These are phyloP conservation scores for Tipula confusa DNA, from an alignment of 2,888 invertebrate species.

Conservation along the genomic window DNA sequence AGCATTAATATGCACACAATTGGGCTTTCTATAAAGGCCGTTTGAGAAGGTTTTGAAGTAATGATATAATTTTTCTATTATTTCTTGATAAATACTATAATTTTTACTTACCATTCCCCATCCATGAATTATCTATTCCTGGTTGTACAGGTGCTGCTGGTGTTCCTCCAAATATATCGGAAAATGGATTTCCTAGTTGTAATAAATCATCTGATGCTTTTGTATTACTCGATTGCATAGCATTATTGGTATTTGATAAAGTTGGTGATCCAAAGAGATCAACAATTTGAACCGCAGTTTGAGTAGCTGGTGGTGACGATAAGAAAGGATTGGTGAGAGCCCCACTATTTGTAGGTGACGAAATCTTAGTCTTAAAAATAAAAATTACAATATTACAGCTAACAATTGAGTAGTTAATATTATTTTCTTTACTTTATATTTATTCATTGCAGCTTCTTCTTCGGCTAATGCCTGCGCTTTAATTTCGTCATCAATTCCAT, in stretches of 20 bases:
- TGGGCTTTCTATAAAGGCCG: no score
- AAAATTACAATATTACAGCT: no score
- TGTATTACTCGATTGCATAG: conserved; percentile 46
- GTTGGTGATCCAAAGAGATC: conserved; percentile 71
- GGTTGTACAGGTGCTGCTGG: conserved; percentile 42
- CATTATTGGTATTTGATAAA: conserved; percentile 44
- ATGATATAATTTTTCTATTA: not conserved
- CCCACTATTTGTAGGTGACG: conserved; percentile 64
- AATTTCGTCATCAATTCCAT: conserved; percentile 80
- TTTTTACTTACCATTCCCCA: conserved; percentile 50
- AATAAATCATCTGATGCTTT: conserved; percentile 86
- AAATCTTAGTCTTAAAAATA: conserved; percentile 64
- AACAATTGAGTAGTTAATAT: not conserved
- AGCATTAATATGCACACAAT: no score
- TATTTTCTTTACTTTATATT: conserved; percentile 92
- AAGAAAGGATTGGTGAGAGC: conserved; percentile 80
- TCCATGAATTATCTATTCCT: conserved; percentile 50
- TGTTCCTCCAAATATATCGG: conserved; percentile 69
- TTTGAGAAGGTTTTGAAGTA: no score
- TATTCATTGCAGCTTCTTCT: conserved; percentile 93
- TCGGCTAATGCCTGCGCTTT: conserved; percentile 87
- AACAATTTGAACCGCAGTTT: conserved; percentile 60
- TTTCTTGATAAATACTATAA: no score
- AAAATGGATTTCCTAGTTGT: conserved; percentile 87
- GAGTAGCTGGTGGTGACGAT: conserved; percentile 60